phyloP scores from a whole-genome alignment of 2,888 invertebrate species.

The Polietes domitor region DNA sequence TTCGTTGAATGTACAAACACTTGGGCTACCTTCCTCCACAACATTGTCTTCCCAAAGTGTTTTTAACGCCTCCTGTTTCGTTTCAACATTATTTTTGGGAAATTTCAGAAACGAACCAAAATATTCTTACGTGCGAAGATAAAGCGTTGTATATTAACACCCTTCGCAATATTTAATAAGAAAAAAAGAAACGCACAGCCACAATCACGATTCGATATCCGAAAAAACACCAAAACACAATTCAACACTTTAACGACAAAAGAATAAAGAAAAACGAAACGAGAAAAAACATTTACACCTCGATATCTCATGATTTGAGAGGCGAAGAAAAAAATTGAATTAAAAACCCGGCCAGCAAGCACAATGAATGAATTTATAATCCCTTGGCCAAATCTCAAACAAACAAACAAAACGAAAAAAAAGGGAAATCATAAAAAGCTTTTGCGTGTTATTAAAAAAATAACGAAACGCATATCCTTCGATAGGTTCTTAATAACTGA shows the following conservation, averaged over 20 bases:
- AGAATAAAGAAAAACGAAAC: too few species aligned
- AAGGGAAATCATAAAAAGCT: constrained; percentile 55
- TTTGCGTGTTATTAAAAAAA: constrained; percentile 61
- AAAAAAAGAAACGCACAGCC: constrained; percentile 12
- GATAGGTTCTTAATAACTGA: constrained; percentile 61
- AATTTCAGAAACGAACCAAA: constrained; percentile 10
- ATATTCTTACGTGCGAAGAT: constrained; percentile 63
- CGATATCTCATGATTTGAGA: neutral
- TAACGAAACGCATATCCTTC: constrained; percentile 42
- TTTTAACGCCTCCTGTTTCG: constrained; percentile 51
- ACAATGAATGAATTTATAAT: constrained; percentile 37
- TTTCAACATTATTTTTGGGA: neutral
- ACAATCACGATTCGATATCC: constrained; percentile 22
- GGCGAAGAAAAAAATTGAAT: neutral
- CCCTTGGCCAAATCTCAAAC: constrained; percentile 53
- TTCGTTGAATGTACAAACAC: neutral
- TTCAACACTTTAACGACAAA: constrained; percentile 61
- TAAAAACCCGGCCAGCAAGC: neutral
- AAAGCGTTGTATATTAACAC: constrained; percentile 67
- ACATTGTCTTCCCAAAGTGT: constrained; percentile 50
- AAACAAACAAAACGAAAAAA: neutral
- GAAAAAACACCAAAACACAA: constrained; percentile 28
- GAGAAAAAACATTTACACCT: constrained; percentile 64
- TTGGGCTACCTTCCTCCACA: neutral
- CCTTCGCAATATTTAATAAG: constrained; percentile 39